A percentile compares a stretch with the other conserved stretches of the same genome.
phyloP scores from a whole-genome alignment of 2,113 vertebrate species.

The Rhipidura dahli region DNA sequence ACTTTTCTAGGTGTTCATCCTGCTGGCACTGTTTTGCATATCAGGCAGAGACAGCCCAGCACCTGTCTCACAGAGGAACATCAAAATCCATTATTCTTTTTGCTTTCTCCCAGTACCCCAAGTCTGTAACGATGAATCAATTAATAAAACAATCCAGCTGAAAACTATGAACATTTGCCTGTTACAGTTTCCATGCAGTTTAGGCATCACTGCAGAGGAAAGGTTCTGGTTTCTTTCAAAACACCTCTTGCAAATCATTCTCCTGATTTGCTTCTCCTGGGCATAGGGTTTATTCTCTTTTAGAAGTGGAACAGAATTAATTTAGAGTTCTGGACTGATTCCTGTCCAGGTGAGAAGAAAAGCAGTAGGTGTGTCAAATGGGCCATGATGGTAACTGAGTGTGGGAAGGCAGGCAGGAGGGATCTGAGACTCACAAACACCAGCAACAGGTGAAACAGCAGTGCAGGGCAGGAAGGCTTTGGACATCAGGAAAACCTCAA shows the following conservation, averaged over 20 bases:
- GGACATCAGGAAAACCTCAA: background rate
- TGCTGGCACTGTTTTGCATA: background rate
- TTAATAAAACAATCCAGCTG: background rate
- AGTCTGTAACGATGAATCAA: background rate
- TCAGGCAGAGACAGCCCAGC: background rate
- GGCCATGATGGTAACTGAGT: rapidly evolving
- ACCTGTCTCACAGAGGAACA: background rate
- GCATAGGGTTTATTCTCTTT: background rate
- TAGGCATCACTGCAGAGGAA: background rate
- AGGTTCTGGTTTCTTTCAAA: background rate
- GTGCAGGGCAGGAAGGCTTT: background rate
- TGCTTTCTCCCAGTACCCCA: background rate
- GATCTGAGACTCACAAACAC: background rate
- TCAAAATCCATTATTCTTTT: background rate
- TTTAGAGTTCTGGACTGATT: background rate
- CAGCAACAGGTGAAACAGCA: background rate
- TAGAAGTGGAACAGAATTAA: background rate
- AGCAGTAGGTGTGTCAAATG: background rate
- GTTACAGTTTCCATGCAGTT: background rate
- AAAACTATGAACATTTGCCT: background rate
- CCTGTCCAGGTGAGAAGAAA: background rate
- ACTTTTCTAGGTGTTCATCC: background rate
- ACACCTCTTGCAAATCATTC: background rate
- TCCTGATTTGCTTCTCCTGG: background rate
- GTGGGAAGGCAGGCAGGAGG: background rate